A percentile compares a stretch with the other conserved stretches of the same genome.
These are phyloP conservation scores for Nomada hirtipes DNA, from an alignment of 2,888 invertebrate genomes.

Conservation along the genomic window DNA sequence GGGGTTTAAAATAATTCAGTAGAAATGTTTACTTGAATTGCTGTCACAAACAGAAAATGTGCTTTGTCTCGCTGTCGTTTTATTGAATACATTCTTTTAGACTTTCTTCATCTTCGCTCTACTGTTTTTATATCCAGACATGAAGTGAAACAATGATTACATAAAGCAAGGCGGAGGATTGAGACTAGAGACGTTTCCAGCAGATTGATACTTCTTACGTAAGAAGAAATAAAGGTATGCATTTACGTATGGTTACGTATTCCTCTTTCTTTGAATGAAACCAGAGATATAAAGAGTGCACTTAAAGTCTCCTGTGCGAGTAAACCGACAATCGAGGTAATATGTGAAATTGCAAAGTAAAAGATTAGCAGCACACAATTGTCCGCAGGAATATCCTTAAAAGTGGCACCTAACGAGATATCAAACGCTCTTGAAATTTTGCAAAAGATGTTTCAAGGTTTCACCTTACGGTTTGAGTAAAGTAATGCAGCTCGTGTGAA, in stretches of 20 bases:
- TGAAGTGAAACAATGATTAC: slow-evolving; percentile 6
- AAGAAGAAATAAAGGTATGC: background rate
- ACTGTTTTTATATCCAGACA: background rate
- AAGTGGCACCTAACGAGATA: no score
- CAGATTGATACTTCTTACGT: slow-evolving; percentile 3
- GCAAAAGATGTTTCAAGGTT: no score
- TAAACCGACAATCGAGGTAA: background rate
- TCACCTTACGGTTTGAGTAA: no score
- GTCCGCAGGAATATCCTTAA: no score
- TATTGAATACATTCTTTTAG: background rate
- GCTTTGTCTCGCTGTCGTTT: background rate
- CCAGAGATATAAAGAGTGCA: background rate
- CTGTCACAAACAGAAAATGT: background rate
- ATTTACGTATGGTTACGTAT: background rate
- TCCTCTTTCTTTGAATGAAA: background rate
- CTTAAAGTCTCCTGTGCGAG: background rate
- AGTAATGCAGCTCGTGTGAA: no score
- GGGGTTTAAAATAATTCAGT: background rate
- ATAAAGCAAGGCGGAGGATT: slow-evolving; percentile 5
- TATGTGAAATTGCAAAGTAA: background rate
- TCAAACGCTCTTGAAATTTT: background rate
- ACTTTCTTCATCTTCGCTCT: background rate
- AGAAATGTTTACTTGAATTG: background rate
- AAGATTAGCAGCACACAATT: background rate
- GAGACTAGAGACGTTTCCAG: slow-evolving; percentile 1